A percentile compares a stretch with the other conserved stretches of the same genome.
These are phyloP conservation scores for Embiotoca jacksoni DNA, from an alignment of 2,113 vertebrate species.

Conservation along the genomic window DNA sequence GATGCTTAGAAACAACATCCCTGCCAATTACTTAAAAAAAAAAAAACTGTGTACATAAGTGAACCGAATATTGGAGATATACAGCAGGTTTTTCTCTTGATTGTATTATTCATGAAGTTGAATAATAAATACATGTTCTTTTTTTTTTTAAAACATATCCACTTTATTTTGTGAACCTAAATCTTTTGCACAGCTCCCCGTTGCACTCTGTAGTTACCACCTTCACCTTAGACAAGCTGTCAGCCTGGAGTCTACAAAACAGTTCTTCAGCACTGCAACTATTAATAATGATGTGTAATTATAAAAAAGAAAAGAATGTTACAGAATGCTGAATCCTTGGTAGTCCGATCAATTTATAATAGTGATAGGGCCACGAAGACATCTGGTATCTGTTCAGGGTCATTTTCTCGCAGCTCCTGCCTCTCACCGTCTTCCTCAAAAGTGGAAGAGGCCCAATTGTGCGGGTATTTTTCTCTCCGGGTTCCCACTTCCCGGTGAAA, in stretches of 20 bases:
- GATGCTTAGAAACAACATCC: no score
- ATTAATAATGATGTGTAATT: constrained; percentile 17
- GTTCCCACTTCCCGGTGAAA: constrained; percentile 32
- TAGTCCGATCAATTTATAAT: constrained; percentile 23
- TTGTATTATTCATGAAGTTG: neutral
- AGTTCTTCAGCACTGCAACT: no score
- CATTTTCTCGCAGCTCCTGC: constrained; percentile 1
- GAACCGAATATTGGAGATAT: neutral
- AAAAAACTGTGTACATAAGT: neutral
- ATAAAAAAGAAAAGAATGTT: constrained; percentile 31
- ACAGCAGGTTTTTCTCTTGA: no score
- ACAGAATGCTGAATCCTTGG: neutral
- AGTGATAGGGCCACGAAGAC: constrained; percentile 30
- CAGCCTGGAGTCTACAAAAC: no score
- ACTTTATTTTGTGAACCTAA: no score
- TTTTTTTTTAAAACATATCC: no score
- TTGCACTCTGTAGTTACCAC: no score
- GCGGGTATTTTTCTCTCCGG: constrained; percentile 37
- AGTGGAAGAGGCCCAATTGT: constrained; percentile 23
- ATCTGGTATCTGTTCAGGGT: constrained; percentile 24
- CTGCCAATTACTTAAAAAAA: no score
- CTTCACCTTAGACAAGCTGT: no score
- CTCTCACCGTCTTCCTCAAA: neutral
- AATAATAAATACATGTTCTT: neutral
- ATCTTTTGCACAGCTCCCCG: no score